Evolutionary conservation across 2,888 invertebrate species (phyloP).

Genomic region (Eurytoma californica): DNA sequence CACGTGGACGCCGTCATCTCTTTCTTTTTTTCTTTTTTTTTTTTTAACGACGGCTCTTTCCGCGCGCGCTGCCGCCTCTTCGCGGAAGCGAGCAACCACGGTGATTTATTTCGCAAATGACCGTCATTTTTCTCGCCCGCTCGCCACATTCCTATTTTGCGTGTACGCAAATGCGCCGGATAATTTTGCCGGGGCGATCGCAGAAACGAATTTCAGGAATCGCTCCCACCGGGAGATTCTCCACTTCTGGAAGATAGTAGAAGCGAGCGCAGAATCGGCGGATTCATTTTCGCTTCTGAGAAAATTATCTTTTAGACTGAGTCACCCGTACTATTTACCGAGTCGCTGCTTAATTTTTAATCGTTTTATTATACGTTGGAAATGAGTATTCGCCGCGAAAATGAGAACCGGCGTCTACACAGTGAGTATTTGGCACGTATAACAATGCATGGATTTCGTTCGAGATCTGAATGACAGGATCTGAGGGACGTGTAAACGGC

Average conservation of each 20-base stretch:
- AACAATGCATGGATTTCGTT: too few species aligned
- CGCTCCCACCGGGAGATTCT: background rate
- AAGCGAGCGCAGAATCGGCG: background rate
- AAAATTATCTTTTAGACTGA: too few species aligned
- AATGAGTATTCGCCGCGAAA: background rate
- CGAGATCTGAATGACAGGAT: too few species aligned
- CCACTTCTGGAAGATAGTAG: background rate
- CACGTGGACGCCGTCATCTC: background rate
- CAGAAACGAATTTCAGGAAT: slow-evolving; percentile 1
- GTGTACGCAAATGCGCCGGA: background rate
- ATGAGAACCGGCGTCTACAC: too few species aligned
- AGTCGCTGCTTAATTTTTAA: slow-evolving; percentile 46
- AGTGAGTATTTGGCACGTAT: too few species aligned
- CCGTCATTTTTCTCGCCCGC: slow-evolving; percentile 49
- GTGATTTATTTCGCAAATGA: slow-evolving; percentile 55
- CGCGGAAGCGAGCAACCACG: too few species aligned
- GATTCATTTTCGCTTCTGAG: background rate
- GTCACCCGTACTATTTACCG: background rate
- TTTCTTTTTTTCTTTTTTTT: background rate
- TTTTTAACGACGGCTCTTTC: background rate
- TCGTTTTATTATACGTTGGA: background rate
- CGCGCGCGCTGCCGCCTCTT: too few species aligned
- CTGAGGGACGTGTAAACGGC: too few species aligned
- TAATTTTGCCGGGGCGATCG: slow-evolving; percentile 10
- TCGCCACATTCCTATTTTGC: background rate